Conservation (phyloP, 2,888 invertebrate genomes). For the Hypomecis atomaria region DNA sequence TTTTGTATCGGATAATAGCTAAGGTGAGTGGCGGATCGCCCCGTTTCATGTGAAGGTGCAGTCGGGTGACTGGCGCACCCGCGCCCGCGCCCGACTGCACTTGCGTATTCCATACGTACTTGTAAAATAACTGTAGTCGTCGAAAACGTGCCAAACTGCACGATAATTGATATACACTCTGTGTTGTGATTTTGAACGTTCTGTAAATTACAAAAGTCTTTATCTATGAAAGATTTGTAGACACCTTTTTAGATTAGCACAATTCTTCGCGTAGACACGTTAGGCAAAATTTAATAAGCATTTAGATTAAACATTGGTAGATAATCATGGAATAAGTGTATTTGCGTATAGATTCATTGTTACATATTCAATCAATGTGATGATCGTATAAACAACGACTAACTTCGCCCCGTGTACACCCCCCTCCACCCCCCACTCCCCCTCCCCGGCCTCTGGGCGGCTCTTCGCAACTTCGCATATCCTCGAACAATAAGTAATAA, state of each 20-base stretch:
- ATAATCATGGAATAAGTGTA: slow-evolving; percentile 76
- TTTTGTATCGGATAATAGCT: slow-evolving; percentile 77
- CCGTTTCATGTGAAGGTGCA: slow-evolving; percentile 36
- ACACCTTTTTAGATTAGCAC: slow-evolving; percentile 83
- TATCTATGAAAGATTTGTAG: slow-evolving; percentile 76
- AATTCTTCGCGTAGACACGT: slow-evolving; percentile 83
- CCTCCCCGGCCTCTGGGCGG: slow-evolving; percentile 61
- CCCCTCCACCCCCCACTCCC: slow-evolving; percentile 47
- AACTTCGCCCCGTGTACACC: slow-evolving; percentile 64
- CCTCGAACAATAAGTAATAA: slow-evolving; percentile 85
- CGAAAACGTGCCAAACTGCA: slow-evolving; percentile 76
- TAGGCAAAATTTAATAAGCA: slow-evolving; percentile 78
- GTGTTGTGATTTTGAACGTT: slow-evolving; percentile 85
- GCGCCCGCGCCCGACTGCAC: slow-evolving; percentile 44
- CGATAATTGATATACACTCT: slow-evolving; percentile 85
- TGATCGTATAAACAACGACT: slow-evolving; percentile 80
- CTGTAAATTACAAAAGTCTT: slow-evolving; percentile 82
- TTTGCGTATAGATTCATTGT: slow-evolving; percentile 77
- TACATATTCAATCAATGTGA: slow-evolving; percentile 80
- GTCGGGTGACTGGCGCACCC: slow-evolving; percentile 33
- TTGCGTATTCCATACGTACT: slow-evolving; percentile 67
- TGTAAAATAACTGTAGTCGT: slow-evolving; percentile 73
- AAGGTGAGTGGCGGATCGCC: slow-evolving; percentile 56
- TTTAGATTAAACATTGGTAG: slow-evolving; percentile 79
- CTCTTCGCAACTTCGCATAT: slow-evolving; percentile 84